phyloP scores from a whole-genome alignment of 2,888 invertebrate genomes.

The Cheilosia urbana region DNA sequence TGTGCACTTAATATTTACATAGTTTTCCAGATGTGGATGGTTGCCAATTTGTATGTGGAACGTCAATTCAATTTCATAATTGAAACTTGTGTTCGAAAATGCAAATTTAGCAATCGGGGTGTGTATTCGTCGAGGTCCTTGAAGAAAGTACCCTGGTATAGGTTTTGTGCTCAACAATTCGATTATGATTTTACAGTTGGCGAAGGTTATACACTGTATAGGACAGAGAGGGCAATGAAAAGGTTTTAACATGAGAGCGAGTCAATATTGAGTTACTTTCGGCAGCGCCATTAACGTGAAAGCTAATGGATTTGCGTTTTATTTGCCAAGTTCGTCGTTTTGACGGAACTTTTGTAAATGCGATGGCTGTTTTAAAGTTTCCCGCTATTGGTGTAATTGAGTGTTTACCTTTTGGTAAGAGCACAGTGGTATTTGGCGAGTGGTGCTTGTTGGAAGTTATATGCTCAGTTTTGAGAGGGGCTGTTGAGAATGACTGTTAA shows the following conservation, averaged over 20 bases:
- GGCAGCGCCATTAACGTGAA: conserved; percentile 54
- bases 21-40: conserved; percentile 58
- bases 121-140: background rate
- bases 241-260: conserved; percentile 43
- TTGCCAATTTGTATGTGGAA: conserved; percentile 60
- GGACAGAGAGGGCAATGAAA: conserved; percentile 25
- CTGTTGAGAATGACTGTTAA: too few species aligned
- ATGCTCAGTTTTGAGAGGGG: too few species aligned
- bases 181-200: conserved; percentile 47
- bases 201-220: too few species aligned
- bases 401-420: conserved; percentile 4
- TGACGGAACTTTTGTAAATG: conserved; percentile 26
- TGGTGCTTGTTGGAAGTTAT: background rate
- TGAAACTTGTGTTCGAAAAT: conserved; percentile 64
- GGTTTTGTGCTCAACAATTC: conserved; percentile 44
- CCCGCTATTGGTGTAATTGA: background rate
- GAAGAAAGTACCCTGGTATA: conserved; percentile 17
- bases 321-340: conserved; percentile 37
- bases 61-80: conserved; percentile 67
- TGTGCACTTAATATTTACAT: conserved; percentile 57
- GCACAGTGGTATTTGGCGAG: background rate
- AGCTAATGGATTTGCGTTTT: conserved; percentile 66
- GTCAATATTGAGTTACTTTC: conserved; percentile 58
- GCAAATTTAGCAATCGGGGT: conserved; percentile 55
- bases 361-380: conserved; percentile 1